Evolutionary conservation across 2,888 invertebrate genomes (phyloP).

Genomic region (Bunonema sp.): DNA sequence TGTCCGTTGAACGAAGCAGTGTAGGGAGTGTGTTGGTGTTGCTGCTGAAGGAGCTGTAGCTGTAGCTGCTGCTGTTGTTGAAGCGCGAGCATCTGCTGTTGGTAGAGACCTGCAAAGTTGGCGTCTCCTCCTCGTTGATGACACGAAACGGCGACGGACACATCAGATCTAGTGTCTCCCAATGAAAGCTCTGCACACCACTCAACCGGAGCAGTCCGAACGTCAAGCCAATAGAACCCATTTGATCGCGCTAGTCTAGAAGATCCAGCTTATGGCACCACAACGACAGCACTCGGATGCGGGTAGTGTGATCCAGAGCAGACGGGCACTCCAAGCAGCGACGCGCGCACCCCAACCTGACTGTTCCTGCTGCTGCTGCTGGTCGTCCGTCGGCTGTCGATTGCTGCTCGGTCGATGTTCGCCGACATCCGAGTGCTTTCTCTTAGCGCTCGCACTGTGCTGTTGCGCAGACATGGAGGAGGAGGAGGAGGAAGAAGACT

Average conservation of each 20-base stretch:
- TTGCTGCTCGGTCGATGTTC: background rate
- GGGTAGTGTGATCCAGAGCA: background rate
- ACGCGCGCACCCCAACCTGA: constrained; percentile 2
- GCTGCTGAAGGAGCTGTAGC: constrained; percentile 2
- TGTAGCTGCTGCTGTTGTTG: constrained; percentile 10
- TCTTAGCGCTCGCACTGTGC: background rate
- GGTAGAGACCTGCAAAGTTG: constrained; percentile 2
- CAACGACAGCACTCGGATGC: background rate
- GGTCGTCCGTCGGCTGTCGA: background rate
- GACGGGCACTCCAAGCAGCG: constrained; percentile 2
- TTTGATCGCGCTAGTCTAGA: background rate
- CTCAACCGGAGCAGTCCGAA: background rate
- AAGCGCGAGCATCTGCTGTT: constrained; percentile 5
- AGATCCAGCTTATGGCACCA: background rate
- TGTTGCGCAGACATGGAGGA: background rate
- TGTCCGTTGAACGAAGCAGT: constrained; percentile 4
- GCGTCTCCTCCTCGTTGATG: too few relatives aligned
- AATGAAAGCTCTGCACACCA: constrained; percentile 1
- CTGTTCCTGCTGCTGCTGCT: constrained; percentile 1
- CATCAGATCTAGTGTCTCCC: background rate
- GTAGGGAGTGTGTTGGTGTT: constrained; percentile 1
- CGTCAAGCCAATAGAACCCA: background rate
- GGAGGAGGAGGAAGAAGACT: background rate
- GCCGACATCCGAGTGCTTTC: too few relatives aligned
- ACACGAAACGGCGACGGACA: too few relatives aligned